These are phyloP conservation scores for Acrocephalus scirpaceus DNA, from an alignment of 2,797 vertebrate genomes.

Conservation along the genomic window DNA sequence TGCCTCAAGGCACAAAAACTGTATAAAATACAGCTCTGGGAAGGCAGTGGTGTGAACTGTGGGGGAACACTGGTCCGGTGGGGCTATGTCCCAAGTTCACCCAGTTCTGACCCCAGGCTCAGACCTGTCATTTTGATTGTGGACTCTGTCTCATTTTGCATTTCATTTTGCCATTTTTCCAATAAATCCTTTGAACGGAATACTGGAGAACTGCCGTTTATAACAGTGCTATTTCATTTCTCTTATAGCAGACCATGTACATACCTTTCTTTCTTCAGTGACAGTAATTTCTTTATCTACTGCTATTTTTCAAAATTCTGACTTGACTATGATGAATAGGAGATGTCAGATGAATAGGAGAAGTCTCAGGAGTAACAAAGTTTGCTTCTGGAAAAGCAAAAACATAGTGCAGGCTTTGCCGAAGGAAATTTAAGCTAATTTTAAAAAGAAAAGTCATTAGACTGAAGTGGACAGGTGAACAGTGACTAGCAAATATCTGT, in stretches of 20 bases:
- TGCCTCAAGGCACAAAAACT: too few relatives aligned
- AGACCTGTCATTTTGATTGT: too few relatives aligned
- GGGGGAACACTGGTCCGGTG: too few relatives aligned
- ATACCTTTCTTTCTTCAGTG: background rate
- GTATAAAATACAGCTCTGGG: too few relatives aligned
- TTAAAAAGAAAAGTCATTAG: background rate
- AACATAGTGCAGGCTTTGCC: background rate
- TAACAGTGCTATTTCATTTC: background rate
- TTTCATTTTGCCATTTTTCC: too few relatives aligned
- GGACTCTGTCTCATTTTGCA: too few relatives aligned
- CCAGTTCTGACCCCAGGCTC: too few relatives aligned
- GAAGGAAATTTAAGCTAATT: background rate
- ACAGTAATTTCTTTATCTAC: background rate
- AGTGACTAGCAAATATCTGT: background rate
- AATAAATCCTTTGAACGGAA: too few relatives aligned
- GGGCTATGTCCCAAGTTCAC: too few relatives aligned
- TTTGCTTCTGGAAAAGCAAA: background rate
- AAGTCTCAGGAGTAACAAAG: background rate
- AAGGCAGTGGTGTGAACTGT: too few relatives aligned
- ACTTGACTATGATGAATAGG: background rate
- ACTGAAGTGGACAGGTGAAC: background rate
- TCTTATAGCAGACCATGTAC: background rate
- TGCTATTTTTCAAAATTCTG: background rate
- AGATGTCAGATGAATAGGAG: background rate
- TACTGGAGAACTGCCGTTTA: too few relatives aligned